Conservation (phyloP, 2,888 invertebrate species). For the Halictus ligatus region DNA sequence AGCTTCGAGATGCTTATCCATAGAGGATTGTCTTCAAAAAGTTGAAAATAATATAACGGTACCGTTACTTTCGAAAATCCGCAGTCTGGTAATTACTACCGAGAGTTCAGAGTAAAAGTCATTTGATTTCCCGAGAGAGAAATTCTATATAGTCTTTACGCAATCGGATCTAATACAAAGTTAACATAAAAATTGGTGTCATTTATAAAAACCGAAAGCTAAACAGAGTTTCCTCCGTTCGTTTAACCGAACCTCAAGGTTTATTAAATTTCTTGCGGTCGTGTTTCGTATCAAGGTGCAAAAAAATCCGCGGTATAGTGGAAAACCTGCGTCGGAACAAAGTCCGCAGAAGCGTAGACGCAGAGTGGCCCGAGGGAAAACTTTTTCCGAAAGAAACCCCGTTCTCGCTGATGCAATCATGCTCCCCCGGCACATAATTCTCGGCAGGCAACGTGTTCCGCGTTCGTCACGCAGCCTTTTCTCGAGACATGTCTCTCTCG, state of each 20-base stretch:
- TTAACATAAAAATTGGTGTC: too few species aligned
- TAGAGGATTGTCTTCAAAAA: too few species aligned
- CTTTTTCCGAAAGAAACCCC: not conserved
- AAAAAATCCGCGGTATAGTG: not conserved
- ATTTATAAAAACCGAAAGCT: too few species aligned
- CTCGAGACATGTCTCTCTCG: conserved; percentile 4
- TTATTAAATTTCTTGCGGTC: not conserved
- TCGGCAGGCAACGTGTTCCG: conserved; percentile 13
- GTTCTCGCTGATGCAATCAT: conserved; percentile 37
- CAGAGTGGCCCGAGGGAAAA: not conserved
- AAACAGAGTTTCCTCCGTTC: too few species aligned
- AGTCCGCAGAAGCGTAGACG: not conserved
- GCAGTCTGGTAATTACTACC: too few species aligned
- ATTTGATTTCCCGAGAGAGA: too few species aligned
- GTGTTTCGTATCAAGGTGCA: not conserved
- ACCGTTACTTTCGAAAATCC: too few species aligned
- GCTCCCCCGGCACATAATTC: conserved; percentile 40
- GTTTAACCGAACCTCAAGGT: not conserved
- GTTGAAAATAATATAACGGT: too few species aligned
- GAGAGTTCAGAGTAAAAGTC: too few species aligned
- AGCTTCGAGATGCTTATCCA: not conserved
- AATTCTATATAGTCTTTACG: too few species aligned
- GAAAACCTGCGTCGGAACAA: not conserved
- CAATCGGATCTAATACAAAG: too few species aligned
- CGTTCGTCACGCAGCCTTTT: conserved; percentile 15